phyloP scores from a whole-genome alignment of 2,797 vertebrate species.

The Leptoclinus maculatus region DNA sequence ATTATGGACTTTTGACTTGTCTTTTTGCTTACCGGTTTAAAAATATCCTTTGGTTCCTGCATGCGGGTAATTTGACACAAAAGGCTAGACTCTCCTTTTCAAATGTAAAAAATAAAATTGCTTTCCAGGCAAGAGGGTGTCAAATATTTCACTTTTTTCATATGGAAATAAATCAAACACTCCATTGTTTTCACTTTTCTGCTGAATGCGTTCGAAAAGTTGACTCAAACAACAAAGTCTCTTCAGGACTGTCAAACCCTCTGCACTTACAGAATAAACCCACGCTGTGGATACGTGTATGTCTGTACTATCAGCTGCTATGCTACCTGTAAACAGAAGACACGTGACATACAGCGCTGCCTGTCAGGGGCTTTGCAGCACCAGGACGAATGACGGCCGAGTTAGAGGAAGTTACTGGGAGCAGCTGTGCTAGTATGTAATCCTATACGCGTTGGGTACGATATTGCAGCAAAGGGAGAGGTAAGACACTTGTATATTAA shows the following conservation, averaged over 20 bases:
- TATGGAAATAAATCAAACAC: not conserved
- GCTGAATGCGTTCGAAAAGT: not conserved
- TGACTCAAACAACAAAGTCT: not conserved
- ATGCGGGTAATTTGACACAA: not conserved
- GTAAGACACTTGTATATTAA: conserved; percentile 27
- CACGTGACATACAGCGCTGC: conserved; percentile 69
- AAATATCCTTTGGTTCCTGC: not conserved
- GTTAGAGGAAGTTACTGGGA: conserved; percentile 76
- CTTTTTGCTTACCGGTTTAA: not conserved
- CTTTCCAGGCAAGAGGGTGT: not conserved
- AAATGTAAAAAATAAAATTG: not conserved
- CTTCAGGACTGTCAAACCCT: too few relatives aligned
- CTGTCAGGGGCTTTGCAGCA: conserved; percentile 72
- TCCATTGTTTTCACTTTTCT: not conserved
- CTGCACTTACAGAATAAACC: not conserved
- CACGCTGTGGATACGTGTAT: not conserved
- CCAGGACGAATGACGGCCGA: conserved; percentile 76
- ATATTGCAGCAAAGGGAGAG: conserved; percentile 35
- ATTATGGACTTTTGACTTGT: not conserved
- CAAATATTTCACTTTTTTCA: not conserved
- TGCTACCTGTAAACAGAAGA: conserved; percentile 75
- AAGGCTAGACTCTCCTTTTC: not conserved
- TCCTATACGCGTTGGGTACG: conserved; percentile 51
- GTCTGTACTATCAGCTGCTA: conserved; percentile 19
- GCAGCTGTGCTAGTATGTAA: conserved; percentile 74